Evolutionary conservation across 35 echinoderm and acorn worm species (phyloP), one percentile per base, ranked within the genome.

Genomic region (Ophioderma brevispina): DNA sequence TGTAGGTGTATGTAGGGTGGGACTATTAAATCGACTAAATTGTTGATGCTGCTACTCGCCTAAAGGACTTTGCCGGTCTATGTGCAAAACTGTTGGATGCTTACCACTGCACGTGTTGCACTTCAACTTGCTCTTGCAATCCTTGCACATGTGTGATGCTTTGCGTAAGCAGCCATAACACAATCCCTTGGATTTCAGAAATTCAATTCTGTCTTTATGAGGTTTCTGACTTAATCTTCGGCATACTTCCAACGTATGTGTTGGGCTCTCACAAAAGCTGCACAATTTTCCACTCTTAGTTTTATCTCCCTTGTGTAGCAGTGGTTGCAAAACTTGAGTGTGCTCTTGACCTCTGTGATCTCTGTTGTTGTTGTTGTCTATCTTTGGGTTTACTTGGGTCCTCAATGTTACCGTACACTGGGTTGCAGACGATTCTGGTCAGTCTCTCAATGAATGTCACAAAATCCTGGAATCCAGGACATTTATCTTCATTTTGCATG

Each of bases 111-210:
- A 90, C 13, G 38, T 70, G 19, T 14, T 82, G 37, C 88, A 90
- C 36, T 33, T 81, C 43, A 41, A 30, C 35, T 36, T 63, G 2
- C 38, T 85, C 32, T 31, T 85, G 35, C 82, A 85, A 56, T 85
- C 49, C 35, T 36, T 85, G 15, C 43, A 21, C 32, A 85, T 36
- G 36, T 70, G 82, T 35, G 46, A 18, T 64, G 82, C 50, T 32
- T 21, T 32, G 0, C 17, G 25, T 33, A 85, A 59, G 18, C 82
- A 63, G 0, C 82, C 82, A 63, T 15, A 70, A 30, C 59, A 70
- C n/a, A 70, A 25, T 25, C 28, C 28, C 5, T 13, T 13, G 10
- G 10, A 3, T 25, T 30, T 18, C 23, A 70, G 15, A 70, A 13
- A 70, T 2, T 6, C 2, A 2, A 70, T 2, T 25, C 59, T 18